These are phyloP conservation scores for Asarcornis scutulata DNA, from an alignment of 2,113 vertebrate genomes.

Conservation along the genomic window DNA sequence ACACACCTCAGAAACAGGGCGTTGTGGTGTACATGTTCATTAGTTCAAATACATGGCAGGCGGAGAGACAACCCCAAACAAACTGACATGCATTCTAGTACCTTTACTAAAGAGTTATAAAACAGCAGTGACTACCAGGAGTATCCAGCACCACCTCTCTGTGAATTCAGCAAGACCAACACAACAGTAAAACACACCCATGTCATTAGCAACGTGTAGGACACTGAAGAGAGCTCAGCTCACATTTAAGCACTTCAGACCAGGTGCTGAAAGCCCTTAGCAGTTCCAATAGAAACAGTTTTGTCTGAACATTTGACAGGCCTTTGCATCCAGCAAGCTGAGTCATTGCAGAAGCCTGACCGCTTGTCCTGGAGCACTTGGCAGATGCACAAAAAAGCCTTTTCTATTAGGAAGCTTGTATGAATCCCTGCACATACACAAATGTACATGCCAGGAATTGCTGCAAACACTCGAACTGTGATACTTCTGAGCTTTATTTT, in stretches of 20 bases:
- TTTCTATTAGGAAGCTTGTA: background rate
- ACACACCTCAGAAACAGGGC: background rate
- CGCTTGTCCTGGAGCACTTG: background rate
- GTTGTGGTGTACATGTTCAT: rapidly evolving
- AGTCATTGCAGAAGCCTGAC: background rate
- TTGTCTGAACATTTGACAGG: background rate
- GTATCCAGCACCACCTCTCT: background rate
- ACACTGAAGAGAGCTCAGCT: background rate
- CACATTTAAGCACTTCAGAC: rapidly evolving
- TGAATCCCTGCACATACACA: background rate
- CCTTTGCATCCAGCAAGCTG: background rate
- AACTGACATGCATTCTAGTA: background rate
- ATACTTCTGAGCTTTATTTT: background rate
- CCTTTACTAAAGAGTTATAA: background rate
- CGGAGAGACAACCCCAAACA: too few species aligned
- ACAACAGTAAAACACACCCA: background rate
- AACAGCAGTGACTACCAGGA: background rate
- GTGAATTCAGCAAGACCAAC: background rate
- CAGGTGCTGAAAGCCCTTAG: background rate
- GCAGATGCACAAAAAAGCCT: background rate
- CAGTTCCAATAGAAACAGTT: background rate
- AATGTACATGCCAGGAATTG: background rate
- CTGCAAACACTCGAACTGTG: background rate
- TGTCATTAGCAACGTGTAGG: rapidly evolving
- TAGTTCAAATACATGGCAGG: background rate